Percentiles rank a stretch among this genome's conserved stretches.
These are phyloP conservation scores for Limnephilus lunatus DNA, from an alignment of 2,888 invertebrate genomes.

Conservation along the genomic window DNA sequence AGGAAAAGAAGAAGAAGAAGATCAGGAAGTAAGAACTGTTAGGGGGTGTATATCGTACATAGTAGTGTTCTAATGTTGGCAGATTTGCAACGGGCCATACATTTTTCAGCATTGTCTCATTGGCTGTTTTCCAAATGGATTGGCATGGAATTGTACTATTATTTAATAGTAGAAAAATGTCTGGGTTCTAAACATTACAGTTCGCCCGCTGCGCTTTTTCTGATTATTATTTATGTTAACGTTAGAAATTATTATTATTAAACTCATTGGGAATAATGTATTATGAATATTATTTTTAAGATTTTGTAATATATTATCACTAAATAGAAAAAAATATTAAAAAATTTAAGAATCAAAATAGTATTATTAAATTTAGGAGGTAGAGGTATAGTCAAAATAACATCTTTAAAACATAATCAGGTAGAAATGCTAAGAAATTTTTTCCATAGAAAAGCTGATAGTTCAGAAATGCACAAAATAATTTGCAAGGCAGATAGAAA, in stretches of 20 bases:
- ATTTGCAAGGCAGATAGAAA: no score
- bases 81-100: not conserved
- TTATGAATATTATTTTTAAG: no score
- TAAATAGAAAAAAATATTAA: no score
- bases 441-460: no score
- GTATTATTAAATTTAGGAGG: no score
- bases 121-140: slow-evolving; percentile 34
- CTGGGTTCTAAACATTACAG: not conserved
- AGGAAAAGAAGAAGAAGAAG: not conserved
- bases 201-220: not conserved
- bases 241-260: not conserved
- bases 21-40: not conserved
- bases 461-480: no score
- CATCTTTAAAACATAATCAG: no score
- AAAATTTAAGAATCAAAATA: no score
- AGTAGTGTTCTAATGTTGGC: slow-evolving; percentile 39
- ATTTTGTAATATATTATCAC: no score
- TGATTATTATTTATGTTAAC: not conserved
- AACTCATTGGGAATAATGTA: no score
- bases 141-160: not conserved
- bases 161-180: not conserved
- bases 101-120: slow-evolving; percentile 29
- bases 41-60: not conserved
- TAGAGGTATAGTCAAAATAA: no score
- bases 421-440: no score